A percentile compares a stretch with the other conserved stretches of the same genome.
Conservation (phyloP, 2,113 vertebrate genomes). For the Grantiella picta region DNA sequence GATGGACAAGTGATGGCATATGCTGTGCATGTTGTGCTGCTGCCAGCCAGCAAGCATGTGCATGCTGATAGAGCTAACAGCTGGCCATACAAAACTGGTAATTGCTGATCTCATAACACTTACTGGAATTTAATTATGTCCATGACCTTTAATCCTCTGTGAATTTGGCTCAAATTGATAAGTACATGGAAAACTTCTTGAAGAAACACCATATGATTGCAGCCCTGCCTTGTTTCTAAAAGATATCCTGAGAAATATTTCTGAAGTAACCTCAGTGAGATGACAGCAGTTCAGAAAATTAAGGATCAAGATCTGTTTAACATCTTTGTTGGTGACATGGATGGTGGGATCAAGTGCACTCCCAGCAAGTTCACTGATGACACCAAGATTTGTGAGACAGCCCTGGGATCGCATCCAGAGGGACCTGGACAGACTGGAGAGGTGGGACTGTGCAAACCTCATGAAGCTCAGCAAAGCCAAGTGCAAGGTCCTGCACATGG, state of each 20-base stretch:
- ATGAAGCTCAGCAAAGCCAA: background rate
- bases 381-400: fast-evolving
- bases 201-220: background rate
- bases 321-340: background rate
- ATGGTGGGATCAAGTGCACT: background rate
- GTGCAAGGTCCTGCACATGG: too few relatives aligned
- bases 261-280: background rate
- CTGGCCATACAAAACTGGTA: background rate
- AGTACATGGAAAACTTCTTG: background rate
- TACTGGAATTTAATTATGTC: constrained; percentile 16
- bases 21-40: background rate
- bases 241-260: background rate
- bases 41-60: background rate
- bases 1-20: background rate
- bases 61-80: background rate
- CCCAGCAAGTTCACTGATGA: background rate
- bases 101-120: constrained; percentile 22
- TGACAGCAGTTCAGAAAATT: background rate
- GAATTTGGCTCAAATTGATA: background rate
- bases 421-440: background rate
- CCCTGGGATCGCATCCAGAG: background rate
- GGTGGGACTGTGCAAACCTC: background rate
- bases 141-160: background rate
- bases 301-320: background rate
- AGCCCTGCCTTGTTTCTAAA: background rate